Evolutionary conservation across 2,888 invertebrate species (phyloP), one percentile per base, ranked within the genome.

Genomic region (Oligia strigilis): DNA sequence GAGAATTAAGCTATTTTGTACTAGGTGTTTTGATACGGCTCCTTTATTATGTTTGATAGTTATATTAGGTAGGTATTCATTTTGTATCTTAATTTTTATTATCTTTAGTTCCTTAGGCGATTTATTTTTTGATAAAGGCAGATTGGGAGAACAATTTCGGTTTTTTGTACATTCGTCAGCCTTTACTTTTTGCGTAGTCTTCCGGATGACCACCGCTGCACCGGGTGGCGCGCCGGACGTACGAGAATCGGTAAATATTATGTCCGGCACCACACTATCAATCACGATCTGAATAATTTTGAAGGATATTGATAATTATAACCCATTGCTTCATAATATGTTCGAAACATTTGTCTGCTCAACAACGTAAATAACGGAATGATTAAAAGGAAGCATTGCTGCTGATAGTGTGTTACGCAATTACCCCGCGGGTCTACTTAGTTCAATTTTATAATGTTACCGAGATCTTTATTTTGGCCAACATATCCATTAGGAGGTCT

Each of bases 1-100:
- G 66, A 13, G 13, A 40, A 72, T 81, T 40, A 36, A 75, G 75
- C 36, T 78, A 64, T 74, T 74, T 77, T 65, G 9, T 69, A 52
- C 5, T 65, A 43, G 49, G 23, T 74, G 60, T 64, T 70, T 80
- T n/a, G 67, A 60, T n/a, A 11, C 0, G 23, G n/a, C 29, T 19
- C 6, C 36, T 11, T 78, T 5, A 62, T 36, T 36, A 29, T 23
- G 14, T n/a, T 5, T 36, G 29, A 29, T 6, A 13, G 0, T 23
- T 2, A 19, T 3, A 29, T 23, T 43, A 46, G 46, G 46, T 46
- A 46, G 46, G 46, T 66, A 66, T 23, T 43, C 8, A n/a, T 67
- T 43, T 69, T 9, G 17, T n/a, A 9, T 67, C 2, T 43, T 66
- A 4, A 60, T 60, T n/a, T 23, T 13, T 4, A 13, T 23, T 23